phyloP scores from a whole-genome alignment of 2,888 invertebrate genomes.

The Syritta pipiens region DNA sequence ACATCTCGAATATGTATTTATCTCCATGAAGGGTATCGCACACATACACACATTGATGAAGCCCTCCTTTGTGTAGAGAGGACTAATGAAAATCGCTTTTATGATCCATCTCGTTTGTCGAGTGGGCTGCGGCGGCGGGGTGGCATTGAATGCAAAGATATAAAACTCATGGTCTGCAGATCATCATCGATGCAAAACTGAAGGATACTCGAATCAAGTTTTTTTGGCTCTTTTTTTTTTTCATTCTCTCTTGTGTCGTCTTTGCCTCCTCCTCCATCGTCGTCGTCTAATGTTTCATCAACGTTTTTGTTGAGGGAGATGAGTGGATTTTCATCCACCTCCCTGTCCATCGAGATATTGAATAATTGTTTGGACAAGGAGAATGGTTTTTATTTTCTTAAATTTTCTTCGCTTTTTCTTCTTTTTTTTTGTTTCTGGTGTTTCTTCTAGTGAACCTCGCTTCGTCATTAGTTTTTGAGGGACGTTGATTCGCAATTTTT shows the following conservation, averaged over 20 bases:
- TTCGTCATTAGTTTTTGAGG: conserved; percentile 16
- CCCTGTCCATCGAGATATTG: conserved; percentile 22
- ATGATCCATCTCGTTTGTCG: background rate
- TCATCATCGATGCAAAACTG: conserved; percentile 31
- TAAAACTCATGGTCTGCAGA: conserved; percentile 33
- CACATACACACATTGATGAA: background rate
- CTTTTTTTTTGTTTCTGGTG: conserved; percentile 1
- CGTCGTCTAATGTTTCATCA: conserved; percentile 14
- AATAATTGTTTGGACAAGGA: conserved; percentile 30
- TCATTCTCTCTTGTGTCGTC: background rate
- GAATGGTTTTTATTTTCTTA: background rate
- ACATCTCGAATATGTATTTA: conserved; percentile 16
- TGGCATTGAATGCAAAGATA: background rate
- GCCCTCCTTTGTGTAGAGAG: background rate
- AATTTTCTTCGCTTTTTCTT: background rate
- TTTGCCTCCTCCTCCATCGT: background rate
- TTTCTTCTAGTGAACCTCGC: background rate
- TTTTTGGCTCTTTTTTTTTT: conserved; percentile 11
- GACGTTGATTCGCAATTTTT: conserved; percentile 7
- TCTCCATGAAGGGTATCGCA: conserved; percentile 7
- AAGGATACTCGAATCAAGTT: conserved; percentile 37
- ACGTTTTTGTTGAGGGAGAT: background rate
- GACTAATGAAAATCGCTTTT: conserved; percentile 21
- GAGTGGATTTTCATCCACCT: background rate
- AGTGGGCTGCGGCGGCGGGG: background rate